phyloP scores from a whole-genome alignment of 2,797 vertebrate species.

The Arvicola amphibius region DNA sequence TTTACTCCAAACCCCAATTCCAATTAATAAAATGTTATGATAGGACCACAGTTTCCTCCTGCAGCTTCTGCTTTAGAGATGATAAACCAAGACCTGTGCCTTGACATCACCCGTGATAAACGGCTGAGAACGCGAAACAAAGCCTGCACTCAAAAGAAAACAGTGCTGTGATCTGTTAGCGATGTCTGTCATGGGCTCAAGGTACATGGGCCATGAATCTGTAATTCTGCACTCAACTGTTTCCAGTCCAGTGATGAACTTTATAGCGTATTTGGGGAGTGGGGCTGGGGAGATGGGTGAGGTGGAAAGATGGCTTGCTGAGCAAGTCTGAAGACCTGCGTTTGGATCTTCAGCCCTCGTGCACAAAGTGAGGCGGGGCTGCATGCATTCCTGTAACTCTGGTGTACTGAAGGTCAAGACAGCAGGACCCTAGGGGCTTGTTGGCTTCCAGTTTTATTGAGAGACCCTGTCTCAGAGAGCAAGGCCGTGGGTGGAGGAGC shows the following conservation, averaged over 20 bases:
- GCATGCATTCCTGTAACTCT: background rate
- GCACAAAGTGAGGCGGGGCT: no score
- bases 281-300: background rate
- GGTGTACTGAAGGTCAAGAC: background rate
- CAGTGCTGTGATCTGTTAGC: background rate
- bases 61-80: constrained; percentile 24
- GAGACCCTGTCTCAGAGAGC: background rate
- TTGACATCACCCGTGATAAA: background rate
- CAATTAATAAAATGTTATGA: background rate
- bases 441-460: background rate
- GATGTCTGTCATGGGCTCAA: constrained; percentile 45
- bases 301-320: no score
- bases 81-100: background rate
- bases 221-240: background rate
- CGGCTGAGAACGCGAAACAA: background rate
- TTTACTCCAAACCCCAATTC: background rate
- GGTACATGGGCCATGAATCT: background rate
- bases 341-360: background rate
- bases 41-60: background rate
- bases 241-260: background rate
- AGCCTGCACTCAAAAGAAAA: background rate
- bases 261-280: background rate
- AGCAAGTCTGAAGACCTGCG: no score
- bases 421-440: background rate
- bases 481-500: background rate